Conservation (phyloP, 2,797 vertebrate species). For the Pristis pectinata region DNA sequence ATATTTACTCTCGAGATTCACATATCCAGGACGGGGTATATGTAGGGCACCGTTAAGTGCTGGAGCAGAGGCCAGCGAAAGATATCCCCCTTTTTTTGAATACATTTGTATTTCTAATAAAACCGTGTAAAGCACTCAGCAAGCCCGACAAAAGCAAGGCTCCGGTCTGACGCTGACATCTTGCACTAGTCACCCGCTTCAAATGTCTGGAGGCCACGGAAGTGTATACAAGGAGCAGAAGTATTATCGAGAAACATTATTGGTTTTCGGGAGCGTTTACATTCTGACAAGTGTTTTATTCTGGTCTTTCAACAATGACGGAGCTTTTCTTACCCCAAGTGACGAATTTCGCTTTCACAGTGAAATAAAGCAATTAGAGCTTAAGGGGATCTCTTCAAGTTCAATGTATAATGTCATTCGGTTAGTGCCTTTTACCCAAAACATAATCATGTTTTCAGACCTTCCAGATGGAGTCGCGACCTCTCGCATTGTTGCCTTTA, state of each 20-base stretch:
- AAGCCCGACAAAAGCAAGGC: neutral
- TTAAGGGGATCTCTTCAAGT: neutral
- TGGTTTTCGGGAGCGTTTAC: neutral
- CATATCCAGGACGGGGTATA: neutral
- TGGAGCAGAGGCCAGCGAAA: neutral
- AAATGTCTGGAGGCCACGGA: neutral
- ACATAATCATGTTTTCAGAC: constrained; percentile 8
- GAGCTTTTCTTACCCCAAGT: neutral
- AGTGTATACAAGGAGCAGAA: neutral
- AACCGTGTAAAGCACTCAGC: neutral
- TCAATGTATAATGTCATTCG: neutral
- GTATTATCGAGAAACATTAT: neutral
- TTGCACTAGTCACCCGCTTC: neutral
- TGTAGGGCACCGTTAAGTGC: neutral
- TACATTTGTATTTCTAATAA: neutral
- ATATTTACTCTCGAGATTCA: neutral
- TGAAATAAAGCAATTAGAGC: neutral
- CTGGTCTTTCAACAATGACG: neutral
- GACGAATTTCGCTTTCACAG: neutral
- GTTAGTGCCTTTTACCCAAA: neutral
- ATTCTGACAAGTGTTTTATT: neutral
- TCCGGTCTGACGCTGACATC: neutral
- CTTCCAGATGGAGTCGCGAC: neutral
- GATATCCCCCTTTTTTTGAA: neutral
- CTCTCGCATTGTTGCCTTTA: neutral